Conservation (phyloP, 2,797 vertebrate genomes). For the Bovichtus variegatus region DNA sequence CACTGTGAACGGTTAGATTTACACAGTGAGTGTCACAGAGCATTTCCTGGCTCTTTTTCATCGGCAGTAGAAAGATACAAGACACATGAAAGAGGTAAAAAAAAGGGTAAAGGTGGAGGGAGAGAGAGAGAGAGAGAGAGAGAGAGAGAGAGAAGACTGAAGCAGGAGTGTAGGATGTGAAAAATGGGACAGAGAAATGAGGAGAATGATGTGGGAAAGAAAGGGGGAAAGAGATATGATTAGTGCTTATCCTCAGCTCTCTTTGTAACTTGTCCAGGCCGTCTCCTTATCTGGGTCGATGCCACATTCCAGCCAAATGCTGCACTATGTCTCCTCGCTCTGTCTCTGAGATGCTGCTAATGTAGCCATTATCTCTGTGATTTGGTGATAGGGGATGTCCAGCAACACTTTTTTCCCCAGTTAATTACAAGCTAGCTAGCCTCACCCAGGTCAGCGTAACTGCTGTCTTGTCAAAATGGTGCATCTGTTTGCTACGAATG, state of each 20-base stretch:
- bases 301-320: conserved; percentile 69
- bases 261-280: conserved; percentile 59
- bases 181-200: conserved; percentile 34
- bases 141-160: conserved; percentile 19
- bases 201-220: conserved; percentile 52
- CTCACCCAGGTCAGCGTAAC: conserved; percentile 45
- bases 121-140: conserved; percentile 16
- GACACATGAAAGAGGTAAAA: conserved; percentile 22
- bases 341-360: conserved; percentile 60
- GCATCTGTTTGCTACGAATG: neutral
- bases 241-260: conserved; percentile 42
- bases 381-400: conserved; percentile 64
- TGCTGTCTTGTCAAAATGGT: conserved; percentile 24
- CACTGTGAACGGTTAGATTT: conserved; percentile 31
- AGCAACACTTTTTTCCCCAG: conserved; percentile 42
- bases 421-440: conserved; percentile 49
- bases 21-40: conserved; percentile 17
- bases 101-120: conserved; percentile 20
- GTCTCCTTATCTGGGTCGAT: conserved; percentile 56
- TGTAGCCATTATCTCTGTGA: conserved; percentile 67
- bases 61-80: conserved; percentile 27
- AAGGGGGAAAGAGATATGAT: conserved; percentile 45
- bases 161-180: conserved; percentile 36
- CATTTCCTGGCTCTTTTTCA: conserved; percentile 36
- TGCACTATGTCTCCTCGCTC: conserved; percentile 49